phyloP scores from a whole-genome alignment of 1,140 invertebrate genomes.

The Mya arenaria region DNA sequence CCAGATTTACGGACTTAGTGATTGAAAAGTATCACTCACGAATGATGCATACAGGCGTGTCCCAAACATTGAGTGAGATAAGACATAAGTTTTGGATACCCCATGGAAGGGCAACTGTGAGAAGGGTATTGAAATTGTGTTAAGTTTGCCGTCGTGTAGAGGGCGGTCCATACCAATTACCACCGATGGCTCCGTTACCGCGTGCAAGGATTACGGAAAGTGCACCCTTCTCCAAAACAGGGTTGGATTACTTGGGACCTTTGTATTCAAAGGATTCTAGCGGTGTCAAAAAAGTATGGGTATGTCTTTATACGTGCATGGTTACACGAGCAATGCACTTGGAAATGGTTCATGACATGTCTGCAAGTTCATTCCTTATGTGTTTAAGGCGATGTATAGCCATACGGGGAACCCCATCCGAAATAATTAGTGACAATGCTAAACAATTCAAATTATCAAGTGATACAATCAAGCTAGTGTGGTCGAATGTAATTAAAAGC shows the following conservation, averaged over 20 bases:
- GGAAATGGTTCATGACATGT: constrained; percentile 37
- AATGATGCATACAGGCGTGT: constrained; percentile 11
- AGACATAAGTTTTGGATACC: constrained; percentile 34
- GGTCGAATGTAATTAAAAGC: too few relatives aligned
- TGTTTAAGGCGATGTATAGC: constrained; percentile 22
- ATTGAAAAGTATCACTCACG: not conserved
- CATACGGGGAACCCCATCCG: not conserved
- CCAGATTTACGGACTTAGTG: constrained; percentile 11
- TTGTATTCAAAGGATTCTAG: not conserved
- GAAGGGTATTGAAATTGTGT: constrained; percentile 17
- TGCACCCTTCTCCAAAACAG: not conserved
- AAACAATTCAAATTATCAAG: constrained; percentile 26
- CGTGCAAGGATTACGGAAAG: not conserved
- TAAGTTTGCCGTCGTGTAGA: constrained; percentile 27
- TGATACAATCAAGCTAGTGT: too few relatives aligned
- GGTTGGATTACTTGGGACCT: constrained; percentile 3
- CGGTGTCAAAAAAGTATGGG: not conserved
- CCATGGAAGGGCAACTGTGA: constrained; percentile 10
- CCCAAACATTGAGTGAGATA: constrained; percentile 30
- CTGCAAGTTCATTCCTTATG: not conserved
- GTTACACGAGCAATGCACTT: constrained; percentile 20
- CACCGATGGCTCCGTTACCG: not conserved
- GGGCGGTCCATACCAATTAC: constrained; percentile 5
- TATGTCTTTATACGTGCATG: constrained; percentile 7
- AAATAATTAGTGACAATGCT: constrained; percentile 25